Conservation (phyloP, 92 coral and sea anemone genomes). For the Desmophyllum pertusum region DNA sequence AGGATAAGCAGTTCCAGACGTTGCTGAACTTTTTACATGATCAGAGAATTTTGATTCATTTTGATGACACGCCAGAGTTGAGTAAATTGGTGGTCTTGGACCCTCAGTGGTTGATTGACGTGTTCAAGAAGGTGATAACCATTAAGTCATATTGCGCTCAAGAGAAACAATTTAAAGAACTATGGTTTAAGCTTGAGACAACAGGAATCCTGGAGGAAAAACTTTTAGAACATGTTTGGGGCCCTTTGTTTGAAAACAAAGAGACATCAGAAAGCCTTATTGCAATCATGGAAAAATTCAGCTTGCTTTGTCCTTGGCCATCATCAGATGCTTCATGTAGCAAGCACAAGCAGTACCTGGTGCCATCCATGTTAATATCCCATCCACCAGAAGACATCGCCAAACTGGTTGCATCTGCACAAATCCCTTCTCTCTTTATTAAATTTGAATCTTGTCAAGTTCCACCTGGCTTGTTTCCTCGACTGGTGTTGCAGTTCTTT, state of each 20-base stretch:
- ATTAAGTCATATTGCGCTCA: slow-evolving; percentile 29
- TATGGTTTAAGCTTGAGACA: slow-evolving; percentile 50
- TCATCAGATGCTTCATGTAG: slow-evolving; percentile 20
- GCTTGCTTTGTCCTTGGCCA: slow-evolving; percentile 57
- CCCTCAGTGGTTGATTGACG: slow-evolving; percentile 67
- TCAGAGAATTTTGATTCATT: slow-evolving; percentile 60
- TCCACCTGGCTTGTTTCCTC: slow-evolving; percentile 54
- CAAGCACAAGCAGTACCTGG: slow-evolving; percentile 43
- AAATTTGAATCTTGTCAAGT: slow-evolving; percentile 42
- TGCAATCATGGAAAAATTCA: slow-evolving; percentile 67
- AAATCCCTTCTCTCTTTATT: slow-evolving; percentile 50
- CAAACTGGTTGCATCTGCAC: slow-evolving; percentile 7
- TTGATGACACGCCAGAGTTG: slow-evolving; percentile 40
- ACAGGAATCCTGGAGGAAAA: slow-evolving; percentile 42
- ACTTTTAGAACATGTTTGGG: slow-evolving; percentile 45
- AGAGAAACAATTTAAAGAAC: slow-evolving; percentile 24
- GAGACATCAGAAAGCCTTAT: slow-evolving; percentile 33
- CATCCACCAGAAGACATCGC: slow-evolving; percentile 29
- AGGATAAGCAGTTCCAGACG: slow-evolving; percentile 37
- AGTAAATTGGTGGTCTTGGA: slow-evolving; percentile 48
- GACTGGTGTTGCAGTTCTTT: slow-evolving; percentile 45
- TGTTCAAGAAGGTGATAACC: slow-evolving; percentile 67
- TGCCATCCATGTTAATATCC: slow-evolving; percentile 59
- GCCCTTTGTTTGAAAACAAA: slow-evolving; percentile 19
- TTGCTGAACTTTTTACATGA: slow-evolving; percentile 62